phyloP scores from a whole-genome alignment of 1,140 invertebrate species.

The Tyrophagus putrescentiae region DNA sequence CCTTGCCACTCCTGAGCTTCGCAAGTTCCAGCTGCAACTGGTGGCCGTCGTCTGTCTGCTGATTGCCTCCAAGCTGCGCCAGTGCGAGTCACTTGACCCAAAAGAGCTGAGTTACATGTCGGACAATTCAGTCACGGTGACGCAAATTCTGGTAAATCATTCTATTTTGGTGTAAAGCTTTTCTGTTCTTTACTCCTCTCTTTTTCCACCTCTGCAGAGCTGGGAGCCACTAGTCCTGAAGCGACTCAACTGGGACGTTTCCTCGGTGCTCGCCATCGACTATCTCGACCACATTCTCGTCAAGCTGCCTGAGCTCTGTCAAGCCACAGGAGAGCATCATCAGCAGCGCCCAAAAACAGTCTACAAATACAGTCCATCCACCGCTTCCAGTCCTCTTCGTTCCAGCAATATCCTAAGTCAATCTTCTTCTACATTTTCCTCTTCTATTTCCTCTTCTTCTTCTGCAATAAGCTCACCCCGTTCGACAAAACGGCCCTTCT shows the following conservation, averaged over 20 bases:
- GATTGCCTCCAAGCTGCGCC: conserved; percentile 74
- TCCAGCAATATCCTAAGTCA: too few species aligned
- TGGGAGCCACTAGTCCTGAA: conserved; percentile 28
- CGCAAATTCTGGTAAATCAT: conserved; percentile 66
- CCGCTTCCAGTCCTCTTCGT: too few species aligned
- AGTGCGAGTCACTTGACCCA: conserved; percentile 58
- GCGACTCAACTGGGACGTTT: conserved; percentile 27
- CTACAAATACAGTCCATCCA: too few species aligned
- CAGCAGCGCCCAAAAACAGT: too few species aligned
- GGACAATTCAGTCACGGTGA: conserved; percentile 66
- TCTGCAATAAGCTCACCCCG: too few species aligned
- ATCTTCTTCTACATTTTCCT: too few species aligned
- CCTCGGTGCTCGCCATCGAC: conserved; percentile 26
- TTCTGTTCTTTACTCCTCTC: conserved; percentile 56
- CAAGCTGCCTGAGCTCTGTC: conserved; percentile 15
- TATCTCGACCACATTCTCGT: conserved; percentile 27
- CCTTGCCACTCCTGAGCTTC: conserved; percentile 46
- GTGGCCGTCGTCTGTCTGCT: conserved; percentile 73
- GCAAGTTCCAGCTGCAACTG: conserved; percentile 69
- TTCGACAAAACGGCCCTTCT: too few species aligned
- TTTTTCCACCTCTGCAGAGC: conserved; percentile 32
- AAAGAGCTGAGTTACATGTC: conserved; percentile 74
- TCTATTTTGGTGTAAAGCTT: conserved; percentile 18
- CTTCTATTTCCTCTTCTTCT: too few species aligned
- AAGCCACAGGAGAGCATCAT: conserved; percentile 14